Evolutionary conservation across 2,888 invertebrate genomes (phyloP), one percentile per base, ranked within the genome.

Genomic region (Amiota communis): DNA sequence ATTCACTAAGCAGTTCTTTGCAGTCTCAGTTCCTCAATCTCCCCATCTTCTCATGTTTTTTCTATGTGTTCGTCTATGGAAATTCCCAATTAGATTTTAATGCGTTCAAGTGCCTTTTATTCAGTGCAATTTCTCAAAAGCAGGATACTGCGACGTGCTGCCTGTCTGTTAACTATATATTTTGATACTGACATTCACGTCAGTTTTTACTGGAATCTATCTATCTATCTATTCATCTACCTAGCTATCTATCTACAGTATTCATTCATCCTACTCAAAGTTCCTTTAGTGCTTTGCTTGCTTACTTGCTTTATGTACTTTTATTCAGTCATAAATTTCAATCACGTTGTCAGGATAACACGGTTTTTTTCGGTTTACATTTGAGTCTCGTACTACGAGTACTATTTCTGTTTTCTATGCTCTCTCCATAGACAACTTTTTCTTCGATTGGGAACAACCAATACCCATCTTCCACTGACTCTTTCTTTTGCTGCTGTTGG

Each of bases 31-130:
- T 36, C 6, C 36, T 36, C 36, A 6, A 4, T 36, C 36, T 36
- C 36, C 36, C 6, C 36, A 36, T 36, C 36, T 6, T 6, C 2
- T 6, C 8, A 48, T 11, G 2, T 49, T n/a, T 47, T 47, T 13
- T 15, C 48, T n/a, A 15, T 65, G 47, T 65, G 49, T 65, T n/a
- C 49, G 23, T 80, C 80, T 86, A 86, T 86, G 85, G 86, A 86
- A 87, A 83, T 83, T 85, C 85, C 85, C 86, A 87, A 87, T 85
- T 85, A 87, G 85, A 82, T 80, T 81, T 85, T 87, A 86, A 87
- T 86, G 82, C 77, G 84, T 79, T 81, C 86, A 85, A 85, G 86
- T 86, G 83, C 79, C 36, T 86, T 83, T 86, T 80, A 86, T 86
- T 85, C 86, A 82, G 76, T 83, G 83, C 86, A 78, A 83, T 83